Conservation (phyloP, 2,888 invertebrate species). For the Lathronympha strigana region DNA sequence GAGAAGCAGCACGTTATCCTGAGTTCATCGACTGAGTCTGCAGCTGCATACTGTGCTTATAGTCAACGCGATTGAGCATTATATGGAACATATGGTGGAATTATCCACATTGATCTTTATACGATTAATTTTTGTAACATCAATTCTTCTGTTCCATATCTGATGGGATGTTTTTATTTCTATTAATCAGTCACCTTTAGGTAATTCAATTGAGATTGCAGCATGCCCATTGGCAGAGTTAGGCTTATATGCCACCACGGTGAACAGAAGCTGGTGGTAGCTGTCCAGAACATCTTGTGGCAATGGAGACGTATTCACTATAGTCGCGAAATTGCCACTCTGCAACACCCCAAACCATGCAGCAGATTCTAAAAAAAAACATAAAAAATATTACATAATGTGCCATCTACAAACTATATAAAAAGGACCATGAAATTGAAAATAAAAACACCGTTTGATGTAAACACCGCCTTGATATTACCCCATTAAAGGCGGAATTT, state of each 20-base stretch:
- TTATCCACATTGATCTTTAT: no score
- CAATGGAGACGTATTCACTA: slow-evolving; percentile 44
- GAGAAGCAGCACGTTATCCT: no score
- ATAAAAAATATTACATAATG: slow-evolving; percentile 3
- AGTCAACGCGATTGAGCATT: no score
- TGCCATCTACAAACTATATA: not conserved
- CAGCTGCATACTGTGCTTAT: no score
- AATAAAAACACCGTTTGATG: slow-evolving; percentile 18
- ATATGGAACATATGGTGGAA: no score
- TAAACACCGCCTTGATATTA: slow-evolving; percentile 15
- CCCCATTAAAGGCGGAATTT: slow-evolving; percentile 16
- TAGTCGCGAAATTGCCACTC: slow-evolving; percentile 42
- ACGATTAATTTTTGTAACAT: no score
- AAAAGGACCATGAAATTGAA: slow-evolving; percentile 22
- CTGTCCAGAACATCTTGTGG: slow-evolving; percentile 50
- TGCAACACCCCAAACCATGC: slow-evolving; percentile 47
- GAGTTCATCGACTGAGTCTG: no score
- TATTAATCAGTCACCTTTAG: slow-evolving; percentile 52
- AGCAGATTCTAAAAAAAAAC: slow-evolving; percentile 45
- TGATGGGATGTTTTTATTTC: not conserved
- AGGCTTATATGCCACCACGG: slow-evolving; percentile 51
- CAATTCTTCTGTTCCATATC: no score
- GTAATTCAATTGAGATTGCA: slow-evolving; percentile 54
- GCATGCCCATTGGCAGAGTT: slow-evolving; percentile 48
- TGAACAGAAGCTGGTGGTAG: slow-evolving; percentile 52